Evolutionary conservation across 2,797 vertebrate species (phyloP).

Genomic region (Myioborus miniatus): DNA sequence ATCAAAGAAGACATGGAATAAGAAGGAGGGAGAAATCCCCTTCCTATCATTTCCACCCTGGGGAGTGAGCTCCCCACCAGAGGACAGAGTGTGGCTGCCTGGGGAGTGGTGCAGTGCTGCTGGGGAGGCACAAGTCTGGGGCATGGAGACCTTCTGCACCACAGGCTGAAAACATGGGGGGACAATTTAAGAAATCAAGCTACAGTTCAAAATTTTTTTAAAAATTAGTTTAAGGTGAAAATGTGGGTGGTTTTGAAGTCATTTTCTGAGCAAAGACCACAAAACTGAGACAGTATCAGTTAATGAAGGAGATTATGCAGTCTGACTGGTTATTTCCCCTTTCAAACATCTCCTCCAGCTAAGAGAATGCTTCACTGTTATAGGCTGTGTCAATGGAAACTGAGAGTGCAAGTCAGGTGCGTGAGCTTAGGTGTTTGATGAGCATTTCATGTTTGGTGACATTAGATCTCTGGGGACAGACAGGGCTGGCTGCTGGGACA

Average conservation of each 20-base stretch:
- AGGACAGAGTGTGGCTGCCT: neutral
- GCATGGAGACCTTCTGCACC: neutral
- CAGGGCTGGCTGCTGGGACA: neutral
- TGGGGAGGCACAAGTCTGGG: neutral
- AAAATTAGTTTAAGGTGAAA: neutral
- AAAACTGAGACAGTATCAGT: neutral
- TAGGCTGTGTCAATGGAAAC: neutral
- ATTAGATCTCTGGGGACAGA: neutral
- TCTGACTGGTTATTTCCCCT: neutral
- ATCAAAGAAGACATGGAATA: neutral
- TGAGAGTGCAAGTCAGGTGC: fast-evolving
- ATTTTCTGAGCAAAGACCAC: neutral
- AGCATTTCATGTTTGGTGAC: neutral
- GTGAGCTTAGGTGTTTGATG: neutral
- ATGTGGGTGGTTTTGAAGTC: neutral
- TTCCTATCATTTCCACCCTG: neutral
- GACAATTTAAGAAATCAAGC: neutral
- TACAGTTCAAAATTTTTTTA: neutral
- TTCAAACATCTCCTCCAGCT: neutral
- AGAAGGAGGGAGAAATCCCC: neutral
- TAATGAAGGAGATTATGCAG: neutral
- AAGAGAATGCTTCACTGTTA: neutral
- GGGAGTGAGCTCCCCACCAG: fast-evolving
- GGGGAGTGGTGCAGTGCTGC: fast-evolving
- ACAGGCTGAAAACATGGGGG: neutral